phyloP scores from a whole-genome alignment of 2,113 vertebrate genomes.

The Charina bottae region DNA sequence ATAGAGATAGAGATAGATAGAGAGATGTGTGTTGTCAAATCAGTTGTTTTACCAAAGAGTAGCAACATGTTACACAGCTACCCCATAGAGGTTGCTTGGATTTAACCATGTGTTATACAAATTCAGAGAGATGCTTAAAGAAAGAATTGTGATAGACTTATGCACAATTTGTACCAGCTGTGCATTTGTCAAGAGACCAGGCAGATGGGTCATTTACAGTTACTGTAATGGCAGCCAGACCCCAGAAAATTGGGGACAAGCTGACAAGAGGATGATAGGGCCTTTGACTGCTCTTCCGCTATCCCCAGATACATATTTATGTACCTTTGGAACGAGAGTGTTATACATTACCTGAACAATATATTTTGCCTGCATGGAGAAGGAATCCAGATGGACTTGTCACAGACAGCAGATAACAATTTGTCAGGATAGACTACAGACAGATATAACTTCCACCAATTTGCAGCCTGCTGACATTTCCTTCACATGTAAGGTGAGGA shows the following conservation, averaged over 20 bases:
- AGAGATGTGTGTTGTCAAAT: neutral
- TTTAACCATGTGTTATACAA: neutral
- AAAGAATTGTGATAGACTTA: constrained; percentile 17
- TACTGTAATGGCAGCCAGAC: neutral
- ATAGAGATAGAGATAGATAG: neutral
- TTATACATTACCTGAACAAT: constrained; percentile 26
- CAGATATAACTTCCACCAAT: constrained; percentile 37
- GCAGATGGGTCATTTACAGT: neutral
- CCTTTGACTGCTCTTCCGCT: neutral
- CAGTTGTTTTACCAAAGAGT: neutral
- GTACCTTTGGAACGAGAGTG: neutral
- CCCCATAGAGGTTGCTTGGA: neutral
- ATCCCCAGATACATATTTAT: constrained; percentile 26
- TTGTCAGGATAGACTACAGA: constrained; percentile 30
- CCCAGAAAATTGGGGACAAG: constrained; percentile 1
- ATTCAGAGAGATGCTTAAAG: constrained; percentile 5
- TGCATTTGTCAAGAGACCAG: constrained; percentile 16
- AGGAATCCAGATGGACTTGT: constrained; percentile 28
- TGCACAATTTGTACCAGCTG: neutral
- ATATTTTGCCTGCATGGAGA: neutral
- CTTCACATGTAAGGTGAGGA: constrained; percentile 26
- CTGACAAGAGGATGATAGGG: constrained; percentile 4
- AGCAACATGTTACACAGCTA: constrained; percentile 19
- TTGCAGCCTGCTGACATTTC: constrained; percentile 24
- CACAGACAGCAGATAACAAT: constrained; percentile 21